These are phyloP conservation scores for Mus minutoides DNA, from an alignment of 2,797 vertebrate species.

Conservation along the genomic window DNA sequence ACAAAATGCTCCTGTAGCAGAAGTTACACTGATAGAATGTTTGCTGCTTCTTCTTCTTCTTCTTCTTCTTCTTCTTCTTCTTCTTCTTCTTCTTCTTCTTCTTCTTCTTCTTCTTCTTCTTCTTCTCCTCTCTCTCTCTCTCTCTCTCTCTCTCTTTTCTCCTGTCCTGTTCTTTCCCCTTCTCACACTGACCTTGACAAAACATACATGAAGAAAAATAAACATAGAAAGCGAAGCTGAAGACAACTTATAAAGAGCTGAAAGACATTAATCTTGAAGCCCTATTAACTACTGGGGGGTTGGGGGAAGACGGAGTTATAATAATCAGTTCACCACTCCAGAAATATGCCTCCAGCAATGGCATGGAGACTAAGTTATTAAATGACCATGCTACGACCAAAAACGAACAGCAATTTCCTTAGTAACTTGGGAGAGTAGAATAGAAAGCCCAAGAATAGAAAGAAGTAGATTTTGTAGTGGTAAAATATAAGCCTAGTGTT, in stretches of 20 bases:
- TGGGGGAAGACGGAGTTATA: background rate
- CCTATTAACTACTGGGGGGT: background rate
- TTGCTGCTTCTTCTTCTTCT: background rate
- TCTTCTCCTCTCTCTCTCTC: background rate
- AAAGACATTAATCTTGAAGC: background rate
- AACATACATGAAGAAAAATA: background rate
- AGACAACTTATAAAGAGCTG: background rate
- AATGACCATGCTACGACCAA: background rate
- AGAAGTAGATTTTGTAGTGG: background rate
- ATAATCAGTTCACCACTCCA: background rate
- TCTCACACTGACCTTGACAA: background rate
- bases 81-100: background rate
- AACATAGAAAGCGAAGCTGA: conserved; percentile 23
- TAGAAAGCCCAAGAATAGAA: background rate
- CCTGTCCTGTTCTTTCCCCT: background rate
- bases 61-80: background rate
- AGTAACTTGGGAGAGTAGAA: background rate
- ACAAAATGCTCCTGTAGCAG: background rate
- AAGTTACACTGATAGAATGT: background rate
- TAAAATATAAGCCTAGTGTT: background rate
- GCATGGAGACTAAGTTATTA: background rate
- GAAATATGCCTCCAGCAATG: background rate
- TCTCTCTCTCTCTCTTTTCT: background rate
- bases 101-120: background rate
- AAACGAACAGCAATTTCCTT: background rate